phyloP scores from a whole-genome alignment of 1,140 invertebrate species.

The Orussus abietinus region DNA sequence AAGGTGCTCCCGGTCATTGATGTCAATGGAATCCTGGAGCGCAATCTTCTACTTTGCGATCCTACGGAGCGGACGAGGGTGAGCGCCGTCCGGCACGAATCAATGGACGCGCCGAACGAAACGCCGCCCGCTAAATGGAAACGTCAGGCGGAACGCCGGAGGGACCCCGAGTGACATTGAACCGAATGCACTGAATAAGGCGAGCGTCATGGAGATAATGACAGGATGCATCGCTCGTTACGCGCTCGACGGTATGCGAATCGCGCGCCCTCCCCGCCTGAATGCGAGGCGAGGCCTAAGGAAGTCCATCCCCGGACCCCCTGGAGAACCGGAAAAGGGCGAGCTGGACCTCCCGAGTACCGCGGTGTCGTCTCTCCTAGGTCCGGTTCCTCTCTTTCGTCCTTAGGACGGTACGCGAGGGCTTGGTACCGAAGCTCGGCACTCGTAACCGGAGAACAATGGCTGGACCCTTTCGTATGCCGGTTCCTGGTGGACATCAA shows the following conservation, averaged over 20 bases:
- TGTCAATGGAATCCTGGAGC: slow-evolving; percentile 22
- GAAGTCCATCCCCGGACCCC: no score
- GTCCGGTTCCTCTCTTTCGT: slow-evolving; percentile 2
- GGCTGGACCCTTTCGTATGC: no score
- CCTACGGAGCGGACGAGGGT: slow-evolving; percentile 23
- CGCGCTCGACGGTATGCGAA: no score
- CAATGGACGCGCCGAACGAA: slow-evolving; percentile 32
- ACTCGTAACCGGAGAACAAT: no score
- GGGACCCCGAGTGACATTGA: slow-evolving; percentile 43
- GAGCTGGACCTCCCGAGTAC: no score
- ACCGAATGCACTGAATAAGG: slow-evolving; percentile 46
- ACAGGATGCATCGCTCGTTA: slow-evolving; percentile 39
- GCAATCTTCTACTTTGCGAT: slow-evolving; percentile 40
- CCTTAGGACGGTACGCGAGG: not conserved
- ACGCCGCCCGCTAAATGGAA: slow-evolving; percentile 27
- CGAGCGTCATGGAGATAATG: slow-evolving; percentile 40
- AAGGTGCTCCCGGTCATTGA: no score
- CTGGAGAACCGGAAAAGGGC: no score
- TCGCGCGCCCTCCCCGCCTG: no score
- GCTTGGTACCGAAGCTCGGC: no score
- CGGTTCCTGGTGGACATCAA: no score
- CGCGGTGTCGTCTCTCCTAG: no score
- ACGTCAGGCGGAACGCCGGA: slow-evolving; percentile 1
- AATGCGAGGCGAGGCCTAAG: no score
- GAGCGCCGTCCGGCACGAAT: slow-evolving; percentile 23